Evolutionary conservation across 2,888 invertebrate genomes (phyloP), one percentile per base, ranked within the genome.

Genomic region (Ischnus inquisitorius): DNA sequence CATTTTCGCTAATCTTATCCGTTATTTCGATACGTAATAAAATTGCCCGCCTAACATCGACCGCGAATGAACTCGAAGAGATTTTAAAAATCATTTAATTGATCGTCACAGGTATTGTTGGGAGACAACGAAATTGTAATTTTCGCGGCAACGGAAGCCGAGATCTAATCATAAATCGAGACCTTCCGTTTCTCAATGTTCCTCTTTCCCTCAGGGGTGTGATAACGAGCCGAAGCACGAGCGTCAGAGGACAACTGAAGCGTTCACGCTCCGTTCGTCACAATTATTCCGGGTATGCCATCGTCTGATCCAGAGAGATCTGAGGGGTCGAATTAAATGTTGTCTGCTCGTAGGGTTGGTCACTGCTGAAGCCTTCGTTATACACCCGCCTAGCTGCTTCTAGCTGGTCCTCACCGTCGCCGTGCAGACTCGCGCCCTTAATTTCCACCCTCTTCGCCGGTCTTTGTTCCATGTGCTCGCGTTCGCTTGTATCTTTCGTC

Each of bases 361-460:
- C 28, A 22, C 79, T 80, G 12, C 48, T 5, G 10, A 60, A 43
- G 28, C 34, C 57, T 46, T 64, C 68, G 79, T 64, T 71, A 54
- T 22, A 76, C 54, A 64, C 54, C 41, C 8, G 28, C 19, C n/a
- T 6, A 65, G 41, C 28, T 14, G 28, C 12, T 46, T 10, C 16
- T 51, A 12, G 46, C 19, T 46, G 25, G 46, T 57, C 72, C 41
- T 65, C 25, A 41, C 46, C 19, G 48, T 79, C 68, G 51, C 65
- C 74, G 25, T 64, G 69, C 77, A 72, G 68, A 34, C 77, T 75
- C 65, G 77, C 80, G 51, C 75, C 80, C 84, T 80, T 86, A 86
- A 86, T 85, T 85, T 85, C 68, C 78, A 83, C 86, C 84, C 86
- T 84, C 82, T 62, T 72, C 19, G 71, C 51, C 34, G 62, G 25